Base-by-base conservation (phyloP, 92 coral and sea anemone genomes). In the Epizoanthus ramosus region DNA sequence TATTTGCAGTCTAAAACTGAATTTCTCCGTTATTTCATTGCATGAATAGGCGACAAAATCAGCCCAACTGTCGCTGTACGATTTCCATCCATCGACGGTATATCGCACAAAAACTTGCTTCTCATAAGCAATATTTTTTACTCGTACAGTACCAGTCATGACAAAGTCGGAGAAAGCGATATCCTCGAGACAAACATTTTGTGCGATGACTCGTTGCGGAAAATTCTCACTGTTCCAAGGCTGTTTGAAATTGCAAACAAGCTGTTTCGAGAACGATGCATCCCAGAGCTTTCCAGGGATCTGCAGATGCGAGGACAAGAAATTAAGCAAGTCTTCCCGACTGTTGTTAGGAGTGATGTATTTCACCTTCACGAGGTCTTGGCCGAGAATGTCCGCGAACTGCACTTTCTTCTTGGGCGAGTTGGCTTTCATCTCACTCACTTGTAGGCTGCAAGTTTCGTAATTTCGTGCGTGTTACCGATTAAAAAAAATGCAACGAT, bases 371-470 rank as follows among this genome's bases (percentile, higher is more conserved):
- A 92, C 99, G 16, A 96, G 89, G 16, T 90, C 87, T 75, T 89
- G 94, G 23, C 98, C 98, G 43, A 90, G 88, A 43, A 88, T 86
- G 58, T 97, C 99, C 8, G 99, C 99, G 69, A 97, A 97, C 28
- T 94, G 96, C 58, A 97, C 99, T 33, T 86, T 95, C 56, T 94
- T 88, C 59, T 89, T 89, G 69, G 70, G 57, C 23, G 47, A 41
- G 50, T 24, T 41, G 41, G 43, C 61, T 13, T 77, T 22, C 82
- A 77, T 77, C 6, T 37, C 43, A 37, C 5, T 37, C n/a, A n/a
- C 43, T 37, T 37, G 43, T 37, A 37, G 31, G 31, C 31, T 28
- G 31, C 2, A 28, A 28, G 31, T 28, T 28, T 2, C 31, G 31
- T 28, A 28, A 28, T 2, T 28, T 37, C 43, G 43, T 3, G 43